Conservation (phyloP, 2,888 invertebrate genomes). For the Ormyrus nitidulus region DNA sequence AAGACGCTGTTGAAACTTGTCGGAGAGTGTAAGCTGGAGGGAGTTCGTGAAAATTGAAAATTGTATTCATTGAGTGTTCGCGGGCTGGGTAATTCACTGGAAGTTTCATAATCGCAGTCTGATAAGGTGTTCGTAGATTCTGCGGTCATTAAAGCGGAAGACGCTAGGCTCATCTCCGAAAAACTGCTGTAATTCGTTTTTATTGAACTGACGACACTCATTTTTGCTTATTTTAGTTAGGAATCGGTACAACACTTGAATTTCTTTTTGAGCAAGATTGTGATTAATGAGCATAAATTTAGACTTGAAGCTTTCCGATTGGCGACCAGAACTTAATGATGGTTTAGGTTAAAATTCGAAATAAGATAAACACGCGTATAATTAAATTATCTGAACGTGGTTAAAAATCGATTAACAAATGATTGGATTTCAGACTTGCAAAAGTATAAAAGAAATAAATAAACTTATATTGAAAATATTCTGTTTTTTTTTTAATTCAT, state of each 20-base stretch:
- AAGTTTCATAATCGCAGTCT: constrained; percentile 49
- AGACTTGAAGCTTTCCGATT: not conserved
- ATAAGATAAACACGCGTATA: not conserved
- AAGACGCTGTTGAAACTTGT: not conserved
- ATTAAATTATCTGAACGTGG: constrained; percentile 28
- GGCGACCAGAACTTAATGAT: constrained; percentile 16
- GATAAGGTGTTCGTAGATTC: constrained; percentile 29
- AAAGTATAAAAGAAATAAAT: too few relatives aligned
- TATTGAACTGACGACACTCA: constrained; percentile 29
- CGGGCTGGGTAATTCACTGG: constrained; percentile 33
- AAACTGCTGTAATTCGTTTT: constrained; percentile 10
- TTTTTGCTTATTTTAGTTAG: constrained; percentile 10
- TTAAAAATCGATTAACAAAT: constrained; percentile 32
- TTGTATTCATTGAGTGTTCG: not conserved
- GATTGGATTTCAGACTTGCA: not conserved
- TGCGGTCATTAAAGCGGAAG: constrained; percentile 31
- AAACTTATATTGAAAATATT: too few relatives aligned
- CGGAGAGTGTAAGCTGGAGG: not conserved
- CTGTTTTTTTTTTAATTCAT: too few relatives aligned
- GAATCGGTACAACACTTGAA: not conserved
- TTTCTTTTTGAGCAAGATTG: not conserved
- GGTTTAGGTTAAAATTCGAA: constrained; percentile 31
- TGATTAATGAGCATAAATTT: constrained; percentile 25
- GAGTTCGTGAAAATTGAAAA: not conserved
- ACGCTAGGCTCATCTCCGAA: constrained; percentile 40